Evolutionary conservation across 2,113 vertebrate species (phyloP), one percentile per base, ranked within the genome.

Genomic region (Hippocampus barbouri): DNA sequence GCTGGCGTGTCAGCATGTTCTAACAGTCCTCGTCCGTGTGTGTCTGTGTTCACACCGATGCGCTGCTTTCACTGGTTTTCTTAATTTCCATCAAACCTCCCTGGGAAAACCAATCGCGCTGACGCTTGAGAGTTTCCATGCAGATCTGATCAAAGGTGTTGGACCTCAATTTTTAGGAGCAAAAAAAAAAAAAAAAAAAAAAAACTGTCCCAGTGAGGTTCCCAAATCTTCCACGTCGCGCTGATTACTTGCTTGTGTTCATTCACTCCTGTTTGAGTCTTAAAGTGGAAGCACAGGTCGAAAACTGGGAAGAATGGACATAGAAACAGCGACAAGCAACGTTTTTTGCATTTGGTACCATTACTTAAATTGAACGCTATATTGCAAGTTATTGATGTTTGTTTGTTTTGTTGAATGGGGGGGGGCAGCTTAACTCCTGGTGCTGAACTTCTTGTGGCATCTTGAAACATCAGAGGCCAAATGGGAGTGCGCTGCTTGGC

Each of bases 1-100:
- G 66, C 85, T 87, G 85, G 51, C 76, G 87, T 89, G 90, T 90
- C 85, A 82, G 91, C 90, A 87, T 91, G 81, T 93, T 90, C 94
- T 68, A 82, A 82, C 75, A 79, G 72, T 82, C 65, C 68, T 61
- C 23, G 16, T 71, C 59, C 69, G 51, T 69, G 25, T 23, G 51
- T 72, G 34, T 23, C 21, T 75, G 66, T 73, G 53, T 62, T 74
- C 45, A 73, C 8, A 41, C 9, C 41, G 23, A 64, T 11, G 27
- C 54, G 65, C 69, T 25, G 60, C 71, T 68, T 73, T 57, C 18
- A 65, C 10, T 60, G 27, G 0, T 47, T 75, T 70, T 68, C 56
- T 53, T 18, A 8, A 23, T 59, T 14, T 80, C 59, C 51, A 40
- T 49, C 40, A 20, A 56, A 59, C 53, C 68, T 70, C 65, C 64